Evolutionary conservation across 2,797 vertebrate genomes (phyloP), one percentile per base, ranked within the genome.

Genomic region (Anguilla megastoma): DNA sequence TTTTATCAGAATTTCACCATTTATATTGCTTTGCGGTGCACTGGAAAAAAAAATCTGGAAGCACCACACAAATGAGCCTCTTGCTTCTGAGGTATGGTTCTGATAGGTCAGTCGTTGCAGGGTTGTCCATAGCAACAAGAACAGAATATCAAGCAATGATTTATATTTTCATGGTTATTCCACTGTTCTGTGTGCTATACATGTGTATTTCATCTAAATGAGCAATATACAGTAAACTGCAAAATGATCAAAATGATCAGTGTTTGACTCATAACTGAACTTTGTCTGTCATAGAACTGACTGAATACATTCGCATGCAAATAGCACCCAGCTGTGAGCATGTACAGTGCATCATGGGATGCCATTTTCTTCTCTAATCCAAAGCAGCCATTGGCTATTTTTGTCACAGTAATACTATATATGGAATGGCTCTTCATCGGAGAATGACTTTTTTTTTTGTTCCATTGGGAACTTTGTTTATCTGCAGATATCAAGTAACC

Each of bases 111-210:
- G 14, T 79, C 30, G 0, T 79, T 41, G 16, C 74, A 79, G 4
- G 14, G 36, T 79, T 79, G 33, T 79, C 74, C 74, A 41, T 79
- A 30, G 69, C 69, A 71, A 71, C 69, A 71, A 33, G 69, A 71
- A 71, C 10, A 45, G 36, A 79, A 79, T 41, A 36, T 45, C 74
- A 79, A 79, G 33, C 36, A 79, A 7, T 36, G 74, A 33, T 7
- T 36, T 36, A 14, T 41, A 12, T 36, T 74, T 21, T 79, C 30
- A 79, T 79, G 33, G 3, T 0, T 4, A 8, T 30, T 30, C 66
- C 27, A 30, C 10, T 71, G 27, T 14, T 71, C 69, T 30, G 69
- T 71, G 9, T 71, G 69, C 69, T 71, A 33, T 71, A 30, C 69
- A 33, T 30, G 27, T 33, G 9, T 27, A 33, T 8, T 71, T 2